A percentile compares a stretch with the other conserved stretches of the same genome.
Conservation (phyloP, 2,797 vertebrate species). For the Bufotes viridis region DNA sequence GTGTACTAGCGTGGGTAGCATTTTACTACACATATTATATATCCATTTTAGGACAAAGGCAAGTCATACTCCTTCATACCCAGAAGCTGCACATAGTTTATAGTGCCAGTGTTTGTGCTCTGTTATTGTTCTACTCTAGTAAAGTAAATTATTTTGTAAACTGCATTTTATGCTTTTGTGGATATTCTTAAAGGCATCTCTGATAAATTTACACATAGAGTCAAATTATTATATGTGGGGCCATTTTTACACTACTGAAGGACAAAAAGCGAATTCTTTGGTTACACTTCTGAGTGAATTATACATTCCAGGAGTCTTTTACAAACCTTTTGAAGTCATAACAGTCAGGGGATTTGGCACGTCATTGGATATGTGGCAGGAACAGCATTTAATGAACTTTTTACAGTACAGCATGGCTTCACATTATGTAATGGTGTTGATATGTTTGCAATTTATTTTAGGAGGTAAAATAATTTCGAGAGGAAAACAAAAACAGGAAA, state of each 20-base stretch:
- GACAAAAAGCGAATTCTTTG: neutral
- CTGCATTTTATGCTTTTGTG: neutral
- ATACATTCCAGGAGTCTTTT: neutral
- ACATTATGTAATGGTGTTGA: neutral
- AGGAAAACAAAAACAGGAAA: neutral
- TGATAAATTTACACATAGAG: neutral
- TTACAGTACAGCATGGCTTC: neutral
- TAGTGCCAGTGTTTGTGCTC: no score
- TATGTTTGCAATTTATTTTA: neutral
- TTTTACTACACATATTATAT: no score
- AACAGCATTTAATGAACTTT: neutral
- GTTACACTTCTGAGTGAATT: neutral
- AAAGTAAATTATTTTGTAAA: neutral
- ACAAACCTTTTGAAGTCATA: neutral
- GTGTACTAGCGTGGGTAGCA: no score
- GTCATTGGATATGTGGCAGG: neutral
- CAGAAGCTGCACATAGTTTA: no score
- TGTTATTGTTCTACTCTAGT: neutral
- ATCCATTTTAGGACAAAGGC: no score
- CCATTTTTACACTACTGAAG: neutral
- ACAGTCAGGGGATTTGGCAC: neutral
- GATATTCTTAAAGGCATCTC: neutral
- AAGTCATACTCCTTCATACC: no score
- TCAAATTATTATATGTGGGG: neutral
- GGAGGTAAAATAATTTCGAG: neutral